phyloP scores from a whole-genome alignment of 2,888 invertebrate genomes.

The Agrotis ipsilon region DNA sequence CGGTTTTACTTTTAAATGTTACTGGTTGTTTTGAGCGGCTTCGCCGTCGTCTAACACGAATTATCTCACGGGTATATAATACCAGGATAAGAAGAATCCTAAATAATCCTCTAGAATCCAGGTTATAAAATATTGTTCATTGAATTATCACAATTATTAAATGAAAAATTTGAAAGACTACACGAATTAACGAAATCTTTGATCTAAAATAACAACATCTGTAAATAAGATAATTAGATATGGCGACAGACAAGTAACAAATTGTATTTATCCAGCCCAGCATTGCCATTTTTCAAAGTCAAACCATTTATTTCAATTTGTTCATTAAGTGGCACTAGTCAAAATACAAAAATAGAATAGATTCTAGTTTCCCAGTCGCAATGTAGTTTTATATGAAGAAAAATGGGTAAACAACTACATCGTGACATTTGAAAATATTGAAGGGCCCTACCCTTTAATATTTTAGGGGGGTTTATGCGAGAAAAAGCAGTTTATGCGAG shows the following conservation, averaged over 20 bases:
- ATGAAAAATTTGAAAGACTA: neutral
- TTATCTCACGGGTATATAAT: no score
- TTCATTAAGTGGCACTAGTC: neutral
- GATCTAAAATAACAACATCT: neutral
- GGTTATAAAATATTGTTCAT: no score
- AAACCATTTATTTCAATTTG: neutral
- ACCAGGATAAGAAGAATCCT: no score
- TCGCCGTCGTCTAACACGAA: no score
- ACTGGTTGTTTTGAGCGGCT: no score
- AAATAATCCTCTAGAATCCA: no score
- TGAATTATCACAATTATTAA: neutral
- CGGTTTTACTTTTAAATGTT: neutral
- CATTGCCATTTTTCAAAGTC: constrained; percentile 6
- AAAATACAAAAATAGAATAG: neutral
- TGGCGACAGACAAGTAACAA: neutral
- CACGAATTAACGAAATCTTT: no score
- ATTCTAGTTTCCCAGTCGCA: neutral
- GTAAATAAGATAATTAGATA: neutral
- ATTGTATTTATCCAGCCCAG: constrained; percentile 8
- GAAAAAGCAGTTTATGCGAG: no score
- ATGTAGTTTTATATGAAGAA: neutral
- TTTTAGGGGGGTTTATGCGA: no score
- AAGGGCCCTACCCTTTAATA: no score
- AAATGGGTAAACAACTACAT: neutral
- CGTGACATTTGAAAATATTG: no score